A percentile compares a stretch with the other conserved stretches of the same genome.
Evolutionary conservation across 2,113 vertebrate genomes (phyloP).

Genomic region (Pica pica): DNA sequence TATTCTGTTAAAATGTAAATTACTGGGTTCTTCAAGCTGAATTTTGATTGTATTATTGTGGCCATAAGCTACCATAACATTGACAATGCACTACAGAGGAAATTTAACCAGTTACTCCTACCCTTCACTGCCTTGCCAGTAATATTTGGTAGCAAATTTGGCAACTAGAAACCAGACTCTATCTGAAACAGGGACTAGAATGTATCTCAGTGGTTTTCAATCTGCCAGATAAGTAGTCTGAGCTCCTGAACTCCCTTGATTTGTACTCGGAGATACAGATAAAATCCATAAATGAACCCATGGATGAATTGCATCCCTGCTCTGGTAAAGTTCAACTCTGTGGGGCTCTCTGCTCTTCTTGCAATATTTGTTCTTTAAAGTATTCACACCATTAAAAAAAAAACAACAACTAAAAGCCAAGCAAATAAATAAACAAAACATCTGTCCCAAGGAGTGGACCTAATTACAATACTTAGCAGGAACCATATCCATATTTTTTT

Average conservation of each 20-base stretch:
- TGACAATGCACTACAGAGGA: not conserved
- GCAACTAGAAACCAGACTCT: not conserved
- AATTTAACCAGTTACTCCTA: not conserved
- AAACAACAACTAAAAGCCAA: not conserved
- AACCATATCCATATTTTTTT: not conserved
- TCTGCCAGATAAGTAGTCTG: not conserved
- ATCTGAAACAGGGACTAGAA: not conserved
- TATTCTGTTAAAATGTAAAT: not conserved
- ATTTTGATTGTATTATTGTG: not conserved
- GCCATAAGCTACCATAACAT: not conserved
- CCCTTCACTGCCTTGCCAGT: not conserved
- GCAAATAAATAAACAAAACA: not conserved
- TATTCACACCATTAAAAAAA: not conserved
- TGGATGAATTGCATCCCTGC: not conserved
- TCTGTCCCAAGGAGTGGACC: not conserved
- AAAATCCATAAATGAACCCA: not conserved
- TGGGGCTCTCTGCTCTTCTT: not conserved
- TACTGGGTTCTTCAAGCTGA: not conserved
- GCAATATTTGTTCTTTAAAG: not conserved
- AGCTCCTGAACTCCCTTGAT: not conserved
- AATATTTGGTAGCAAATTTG: not conserved
- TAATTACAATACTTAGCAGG: not conserved
- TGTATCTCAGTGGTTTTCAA: not conserved
- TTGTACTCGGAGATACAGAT: not conserved
- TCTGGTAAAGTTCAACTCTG: not conserved